These are phyloP conservation scores for Hephaestus fuliginosus DNA, from an alignment of 2,797 vertebrate species.

Conservation along the genomic window DNA sequence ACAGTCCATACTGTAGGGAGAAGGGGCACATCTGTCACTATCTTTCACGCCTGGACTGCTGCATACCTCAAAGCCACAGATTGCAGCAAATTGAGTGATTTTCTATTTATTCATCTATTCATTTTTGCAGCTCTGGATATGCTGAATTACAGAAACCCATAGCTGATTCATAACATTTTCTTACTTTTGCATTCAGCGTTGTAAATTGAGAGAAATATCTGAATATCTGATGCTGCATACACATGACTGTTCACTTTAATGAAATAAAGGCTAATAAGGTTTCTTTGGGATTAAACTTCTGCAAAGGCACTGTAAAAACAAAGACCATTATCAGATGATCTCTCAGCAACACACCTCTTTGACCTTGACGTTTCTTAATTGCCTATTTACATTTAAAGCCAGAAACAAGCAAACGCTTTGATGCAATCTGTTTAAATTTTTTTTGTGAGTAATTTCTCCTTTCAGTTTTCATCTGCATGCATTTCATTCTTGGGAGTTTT, in stretches of 20 bases:
- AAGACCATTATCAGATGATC: background rate
- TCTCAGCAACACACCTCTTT: background rate
- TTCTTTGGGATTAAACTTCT: slow-evolving; percentile 13
- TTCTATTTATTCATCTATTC: slow-evolving; percentile 36
- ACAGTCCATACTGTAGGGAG: slow-evolving; percentile 22
- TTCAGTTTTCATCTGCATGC: background rate
- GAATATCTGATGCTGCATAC: background rate
- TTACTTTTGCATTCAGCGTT: slow-evolving; percentile 17
- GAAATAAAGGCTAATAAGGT: slow-evolving; percentile 2
- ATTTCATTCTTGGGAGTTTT: background rate
- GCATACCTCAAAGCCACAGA: slow-evolving; percentile 52
- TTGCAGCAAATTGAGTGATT: slow-evolving; percentile 40
- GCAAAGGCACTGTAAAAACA: background rate
- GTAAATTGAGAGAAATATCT: background rate
- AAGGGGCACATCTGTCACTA: slow-evolving; percentile 61
- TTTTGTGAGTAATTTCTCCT: background rate
- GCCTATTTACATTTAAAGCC: background rate
- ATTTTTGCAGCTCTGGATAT: slow-evolving; percentile 17
- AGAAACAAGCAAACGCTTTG: background rate
- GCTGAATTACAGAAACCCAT: slow-evolving; percentile 8
- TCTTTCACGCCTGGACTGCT: slow-evolving; percentile 60
- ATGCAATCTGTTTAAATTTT: background rate
- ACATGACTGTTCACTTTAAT: background rate
- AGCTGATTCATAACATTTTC: slow-evolving; percentile 4
- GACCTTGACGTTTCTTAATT: background rate